Percentiles rank a stretch among this genome's conserved stretches.
phyloP scores from a whole-genome alignment of 2,113 vertebrate genomes.

The Nerophis lumbriciformis region DNA sequence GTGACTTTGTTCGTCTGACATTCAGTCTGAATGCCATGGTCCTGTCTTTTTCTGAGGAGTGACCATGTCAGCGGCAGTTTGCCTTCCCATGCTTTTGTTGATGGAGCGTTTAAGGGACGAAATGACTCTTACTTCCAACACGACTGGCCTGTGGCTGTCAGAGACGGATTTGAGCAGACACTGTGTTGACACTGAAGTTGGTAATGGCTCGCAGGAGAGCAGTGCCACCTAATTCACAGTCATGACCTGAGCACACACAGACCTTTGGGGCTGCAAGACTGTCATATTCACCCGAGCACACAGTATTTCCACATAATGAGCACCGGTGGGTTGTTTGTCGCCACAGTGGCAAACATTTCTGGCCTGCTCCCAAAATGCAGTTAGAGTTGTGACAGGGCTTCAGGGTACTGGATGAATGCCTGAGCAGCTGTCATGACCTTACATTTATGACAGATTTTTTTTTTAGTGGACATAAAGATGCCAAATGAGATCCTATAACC shows the following conservation, averaged over 20 bases:
- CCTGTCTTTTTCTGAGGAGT: conserved; percentile 11
- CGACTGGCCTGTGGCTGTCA: conserved; percentile 25
- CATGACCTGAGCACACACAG: conserved; percentile 38
- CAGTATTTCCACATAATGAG: conserved; percentile 43
- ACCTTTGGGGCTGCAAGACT: conserved; percentile 25
- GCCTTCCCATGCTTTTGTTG: conserved; percentile 35
- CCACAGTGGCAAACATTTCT: conserved; percentile 36
- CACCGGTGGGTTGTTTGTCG: conserved; percentile 46
- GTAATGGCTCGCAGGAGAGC: conserved; percentile 28
- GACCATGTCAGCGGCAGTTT: conserved; percentile 30
- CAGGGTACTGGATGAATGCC: conserved; percentile 40
- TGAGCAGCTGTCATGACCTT: conserved; percentile 43
- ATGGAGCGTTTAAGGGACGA: conserved; percentile 46
- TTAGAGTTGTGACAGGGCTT: conserved; percentile 47
- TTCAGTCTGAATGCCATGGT: conserved; percentile 7
- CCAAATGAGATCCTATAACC: background rate
- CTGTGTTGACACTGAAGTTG: conserved; percentile 50
- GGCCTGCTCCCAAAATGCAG: conserved; percentile 40
- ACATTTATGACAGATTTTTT: conserved; percentile 16
- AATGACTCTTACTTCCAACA: conserved; percentile 24
- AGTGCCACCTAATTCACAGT: conserved; percentile 44
- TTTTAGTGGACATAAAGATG: conserved; percentile 4
- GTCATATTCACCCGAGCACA: conserved; percentile 35
- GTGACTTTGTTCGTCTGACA: conserved; percentile 2
- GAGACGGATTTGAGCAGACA: conserved; percentile 37